Base-by-base conservation (phyloP, 2,797 vertebrate species). In the Nannoperca australis region DNA sequence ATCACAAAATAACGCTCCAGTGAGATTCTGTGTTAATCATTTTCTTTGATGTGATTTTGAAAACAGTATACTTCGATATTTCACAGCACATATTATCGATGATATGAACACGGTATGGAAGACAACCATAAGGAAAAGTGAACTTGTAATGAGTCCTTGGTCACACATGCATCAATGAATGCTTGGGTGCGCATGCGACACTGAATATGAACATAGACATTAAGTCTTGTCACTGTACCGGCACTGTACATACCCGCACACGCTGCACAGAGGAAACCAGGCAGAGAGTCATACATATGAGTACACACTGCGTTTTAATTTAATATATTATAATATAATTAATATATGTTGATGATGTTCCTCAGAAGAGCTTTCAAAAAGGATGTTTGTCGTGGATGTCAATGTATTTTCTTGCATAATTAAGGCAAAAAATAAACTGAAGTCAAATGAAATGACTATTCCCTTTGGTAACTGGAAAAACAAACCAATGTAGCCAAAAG, bases 181-280 rank as follows among this genome's bases (percentile, higher is more conserved):
- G 34, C 17, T 30, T 32, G 50, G 63, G 17, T 44, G 50, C 56
- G 44, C 91, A 90, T 92, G 91, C 85, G 83, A 85, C 75, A 89
- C 38, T 54, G 56, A 80, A 54, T 50, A 79, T 87, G 40, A 82
- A 80, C 74, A 79, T 65, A 82, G 73, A 90, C 65, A 51, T 70
- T 14, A 71, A 51, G 66, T 87, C 69, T 78, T 62, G 68, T 73
- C 68, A 77, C 66, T 75, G 55, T 61, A 62, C 20, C 81, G 76
- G 64, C 34, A 79, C 82, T 81, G 89, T 95, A 96, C 95, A 49
- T 96, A 96, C 95, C 95, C 95, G 93, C 89, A 95, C 86, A 85
- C 95, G 95, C 95, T 96, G 95, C 93, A 92, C 85, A 90, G 82
- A 86, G 84, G 81, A 93, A 93, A 93, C 77, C 92, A 95, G 90